A percentile compares a stretch with the other conserved stretches of the same genome.
Conservation (phyloP, 2,888 invertebrate genomes). For the Myathropa florea region DNA sequence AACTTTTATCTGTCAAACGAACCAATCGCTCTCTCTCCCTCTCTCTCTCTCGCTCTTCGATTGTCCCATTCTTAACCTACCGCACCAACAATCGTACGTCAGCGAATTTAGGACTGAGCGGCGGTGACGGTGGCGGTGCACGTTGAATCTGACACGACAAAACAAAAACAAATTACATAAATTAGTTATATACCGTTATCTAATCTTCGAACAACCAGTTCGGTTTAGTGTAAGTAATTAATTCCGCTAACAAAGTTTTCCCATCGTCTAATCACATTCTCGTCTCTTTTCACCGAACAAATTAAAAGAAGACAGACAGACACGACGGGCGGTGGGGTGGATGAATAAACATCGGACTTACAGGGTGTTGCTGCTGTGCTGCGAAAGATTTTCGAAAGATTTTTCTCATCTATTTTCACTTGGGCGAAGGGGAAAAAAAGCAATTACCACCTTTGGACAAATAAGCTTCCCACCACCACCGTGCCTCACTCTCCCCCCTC, state of each 20-base stretch:
- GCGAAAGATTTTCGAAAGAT: constrained; percentile 62
- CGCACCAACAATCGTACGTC: background rate
- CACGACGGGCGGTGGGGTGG: background rate
- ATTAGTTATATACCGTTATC: constrained; percentile 68
- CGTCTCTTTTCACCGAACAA: constrained; percentile 63
- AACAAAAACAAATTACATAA: constrained; percentile 68
- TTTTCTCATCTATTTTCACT: constrained; percentile 35
- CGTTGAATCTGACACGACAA: constrained; percentile 41
- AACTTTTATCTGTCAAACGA: constrained; percentile 13
- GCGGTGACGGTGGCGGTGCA: too few relatives aligned
- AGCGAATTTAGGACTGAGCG: background rate
- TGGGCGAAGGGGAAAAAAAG: constrained; percentile 36
- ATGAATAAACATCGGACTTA: constrained; percentile 18
- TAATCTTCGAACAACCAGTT: constrained; percentile 69
- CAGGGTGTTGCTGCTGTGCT: background rate
- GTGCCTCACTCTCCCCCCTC: background rate
- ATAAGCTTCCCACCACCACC: constrained; percentile 55
- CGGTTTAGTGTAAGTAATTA: constrained; percentile 68
- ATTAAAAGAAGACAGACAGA: constrained; percentile 47
- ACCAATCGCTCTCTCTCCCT: background rate
- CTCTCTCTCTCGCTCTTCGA: background rate
- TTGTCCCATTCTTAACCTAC: background rate
- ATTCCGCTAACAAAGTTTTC: constrained; percentile 71
- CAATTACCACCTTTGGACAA: constrained; percentile 70
- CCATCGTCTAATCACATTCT: constrained; percentile 71